Evolutionary conservation across 2,113 vertebrate species (phyloP).

Genomic region (Sarotherodon lohbergeri): DNA sequence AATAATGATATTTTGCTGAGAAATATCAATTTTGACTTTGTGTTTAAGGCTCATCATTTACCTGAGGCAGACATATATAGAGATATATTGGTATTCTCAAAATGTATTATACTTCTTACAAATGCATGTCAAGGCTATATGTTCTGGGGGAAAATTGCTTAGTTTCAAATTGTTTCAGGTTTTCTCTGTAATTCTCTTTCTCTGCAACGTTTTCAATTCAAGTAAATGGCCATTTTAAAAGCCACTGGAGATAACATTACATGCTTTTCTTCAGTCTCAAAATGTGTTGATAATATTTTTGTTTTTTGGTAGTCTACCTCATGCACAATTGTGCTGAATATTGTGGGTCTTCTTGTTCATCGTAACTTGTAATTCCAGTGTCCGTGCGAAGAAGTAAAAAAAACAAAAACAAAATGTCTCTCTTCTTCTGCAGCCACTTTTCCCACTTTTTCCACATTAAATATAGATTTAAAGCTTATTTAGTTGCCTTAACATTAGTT

Average conservation of each 20-base stretch:
- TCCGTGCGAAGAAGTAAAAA: accelerated
- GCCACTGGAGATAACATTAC: neutral
- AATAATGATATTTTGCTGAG: neutral
- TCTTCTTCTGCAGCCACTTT: neutral
- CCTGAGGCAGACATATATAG: neutral
- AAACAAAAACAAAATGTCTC: neutral
- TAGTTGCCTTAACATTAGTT: neutral
- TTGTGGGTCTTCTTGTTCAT: neutral
- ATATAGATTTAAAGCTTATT: accelerated
- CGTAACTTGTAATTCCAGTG: neutral
- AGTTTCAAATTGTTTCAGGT: neutral
- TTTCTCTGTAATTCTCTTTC: neutral
- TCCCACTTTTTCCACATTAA: accelerated
- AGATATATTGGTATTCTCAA: neutral
- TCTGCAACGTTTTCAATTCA: neutral
- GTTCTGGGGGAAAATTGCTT: neutral
- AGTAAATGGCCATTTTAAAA: neutral
- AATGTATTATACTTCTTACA: neutral
- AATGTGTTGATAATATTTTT: neutral
- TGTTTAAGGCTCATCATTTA: neutral
- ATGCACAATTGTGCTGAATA: neutral
- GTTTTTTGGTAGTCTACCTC: neutral
- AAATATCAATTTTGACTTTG: neutral
- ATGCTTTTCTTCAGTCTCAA: accelerated
- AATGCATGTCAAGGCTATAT: neutral